Percentiles rank a stretch among this genome's conserved stretches.
Evolutionary conservation across 1,140 invertebrate genomes (phyloP).

Genomic region (Anadara kagoshimensis): DNA sequence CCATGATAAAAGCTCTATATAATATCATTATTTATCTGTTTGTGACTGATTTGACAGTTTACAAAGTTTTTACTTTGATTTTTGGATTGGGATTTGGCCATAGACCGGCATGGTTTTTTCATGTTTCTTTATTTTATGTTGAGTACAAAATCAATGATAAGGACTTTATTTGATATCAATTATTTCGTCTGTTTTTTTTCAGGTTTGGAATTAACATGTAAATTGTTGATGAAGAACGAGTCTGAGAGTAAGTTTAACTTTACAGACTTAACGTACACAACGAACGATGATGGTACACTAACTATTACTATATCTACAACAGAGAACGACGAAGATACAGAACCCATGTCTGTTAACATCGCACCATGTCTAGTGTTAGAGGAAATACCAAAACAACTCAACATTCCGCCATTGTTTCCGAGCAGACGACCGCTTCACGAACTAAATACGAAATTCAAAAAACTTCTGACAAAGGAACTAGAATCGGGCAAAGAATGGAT

Average conservation of each 20-base stretch:
- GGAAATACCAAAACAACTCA: constrained; percentile 25
- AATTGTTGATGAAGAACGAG: background rate
- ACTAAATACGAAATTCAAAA: constrained; percentile 8
- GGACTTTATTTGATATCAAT: too few species aligned
- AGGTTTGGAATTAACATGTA: background rate
- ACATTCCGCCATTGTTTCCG: constrained; percentile 9
- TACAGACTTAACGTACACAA: too few species aligned
- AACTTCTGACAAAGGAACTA: background rate
- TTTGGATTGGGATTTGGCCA: too few species aligned
- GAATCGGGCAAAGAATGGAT: constrained; percentile 19
- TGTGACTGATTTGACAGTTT: too few species aligned
- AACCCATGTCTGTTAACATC: constrained; percentile 12
- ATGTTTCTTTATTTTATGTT: too few species aligned
- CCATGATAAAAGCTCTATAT: too few species aligned
- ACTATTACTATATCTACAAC: background rate
- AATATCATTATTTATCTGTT: too few species aligned
- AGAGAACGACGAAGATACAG: background rate
- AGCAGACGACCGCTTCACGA: constrained; percentile 23
- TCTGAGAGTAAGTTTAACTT: too few species aligned
- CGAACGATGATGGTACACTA: constrained; percentile 18
- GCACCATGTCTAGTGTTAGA: constrained; percentile 14
- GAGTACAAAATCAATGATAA: too few species aligned
- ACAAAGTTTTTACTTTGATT: too few species aligned
- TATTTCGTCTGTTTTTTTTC: too few species aligned
- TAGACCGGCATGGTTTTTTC: too few species aligned